phyloP scores from a whole-genome alignment of 2,797 vertebrate genomes.

The Chelon auratus region DNA sequence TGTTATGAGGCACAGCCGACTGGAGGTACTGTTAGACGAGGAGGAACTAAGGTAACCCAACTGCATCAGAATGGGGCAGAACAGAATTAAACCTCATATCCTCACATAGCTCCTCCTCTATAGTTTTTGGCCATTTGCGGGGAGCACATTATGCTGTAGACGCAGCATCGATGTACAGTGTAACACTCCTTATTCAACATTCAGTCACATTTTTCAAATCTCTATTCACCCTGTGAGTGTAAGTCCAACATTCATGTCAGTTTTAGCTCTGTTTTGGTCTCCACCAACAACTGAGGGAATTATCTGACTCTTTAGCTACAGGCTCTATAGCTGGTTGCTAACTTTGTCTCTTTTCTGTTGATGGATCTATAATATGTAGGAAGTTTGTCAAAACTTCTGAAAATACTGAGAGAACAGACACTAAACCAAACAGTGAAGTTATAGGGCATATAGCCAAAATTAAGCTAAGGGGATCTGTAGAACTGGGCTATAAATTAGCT shows the following conservation, averaged over 20 bases:
- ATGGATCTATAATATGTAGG: background rate
- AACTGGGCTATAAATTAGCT: background rate
- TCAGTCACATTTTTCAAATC: background rate
- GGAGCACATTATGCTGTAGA: no score
- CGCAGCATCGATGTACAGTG: no score
- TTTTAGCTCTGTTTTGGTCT: background rate
- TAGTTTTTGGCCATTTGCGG: no score
- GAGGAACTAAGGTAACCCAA: background rate
- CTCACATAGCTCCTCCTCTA: background rate
- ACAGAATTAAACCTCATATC: background rate
- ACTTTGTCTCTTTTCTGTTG: background rate
- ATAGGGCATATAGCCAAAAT: background rate
- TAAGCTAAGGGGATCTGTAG: background rate
- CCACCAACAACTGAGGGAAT: background rate
- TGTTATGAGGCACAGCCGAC: background rate
- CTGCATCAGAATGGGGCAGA: background rate
- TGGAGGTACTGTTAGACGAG: background rate
- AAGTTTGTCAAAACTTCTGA: background rate
- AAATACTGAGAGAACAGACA: background rate
- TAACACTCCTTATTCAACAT: no score
- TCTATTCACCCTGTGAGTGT: background rate
- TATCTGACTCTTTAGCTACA: background rate
- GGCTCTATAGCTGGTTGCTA: background rate
- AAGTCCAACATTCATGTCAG: background rate
- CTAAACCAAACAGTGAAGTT: background rate